phyloP scores from a whole-genome alignment of 1,140 invertebrate genomes.

The Drosophila nannoptera region DNA sequence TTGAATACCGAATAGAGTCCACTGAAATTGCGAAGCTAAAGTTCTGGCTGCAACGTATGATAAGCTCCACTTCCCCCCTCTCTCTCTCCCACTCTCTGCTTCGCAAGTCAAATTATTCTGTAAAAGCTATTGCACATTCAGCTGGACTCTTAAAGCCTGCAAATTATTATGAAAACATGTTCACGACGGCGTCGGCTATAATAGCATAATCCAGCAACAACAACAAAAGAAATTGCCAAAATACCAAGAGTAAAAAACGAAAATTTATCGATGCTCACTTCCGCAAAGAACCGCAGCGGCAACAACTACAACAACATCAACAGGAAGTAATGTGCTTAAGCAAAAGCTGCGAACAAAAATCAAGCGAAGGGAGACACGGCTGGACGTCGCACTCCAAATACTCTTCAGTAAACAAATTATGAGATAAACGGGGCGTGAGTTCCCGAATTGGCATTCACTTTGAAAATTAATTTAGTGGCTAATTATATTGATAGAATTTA shows the following conservation, averaged over 20 bases:
- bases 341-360: conserved; percentile 35
- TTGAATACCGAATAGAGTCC: conserved; percentile 1
- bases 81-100: no score
- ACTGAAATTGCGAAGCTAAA: conserved; percentile 6
- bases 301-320: conserved; percentile 28
- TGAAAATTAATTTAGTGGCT: no score
- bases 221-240: conserved; percentile 30
- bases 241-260: conserved; percentile 64
- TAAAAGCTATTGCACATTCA: conserved; percentile 8
- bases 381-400: conserved; percentile 11
- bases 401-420: conserved; percentile 9
- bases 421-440: background rate
- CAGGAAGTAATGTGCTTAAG: conserved; percentile 51
- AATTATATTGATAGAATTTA: background rate
- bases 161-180: conserved; percentile 63
- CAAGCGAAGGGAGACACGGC: conserved; percentile 5
- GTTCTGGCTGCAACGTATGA: background rate
- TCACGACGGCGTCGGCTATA: conserved; percentile 20
- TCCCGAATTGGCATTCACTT: no score
- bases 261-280: conserved; percentile 70
- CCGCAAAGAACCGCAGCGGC: conserved; percentile 60
- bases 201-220: conserved; percentile 22
- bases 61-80: background rate
- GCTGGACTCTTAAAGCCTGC: conserved; percentile 44
- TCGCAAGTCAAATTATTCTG: conserved; percentile 2